Base-by-base conservation (phyloP, 2,113 vertebrate genomes). In the Neotoma lepida region DNA sequence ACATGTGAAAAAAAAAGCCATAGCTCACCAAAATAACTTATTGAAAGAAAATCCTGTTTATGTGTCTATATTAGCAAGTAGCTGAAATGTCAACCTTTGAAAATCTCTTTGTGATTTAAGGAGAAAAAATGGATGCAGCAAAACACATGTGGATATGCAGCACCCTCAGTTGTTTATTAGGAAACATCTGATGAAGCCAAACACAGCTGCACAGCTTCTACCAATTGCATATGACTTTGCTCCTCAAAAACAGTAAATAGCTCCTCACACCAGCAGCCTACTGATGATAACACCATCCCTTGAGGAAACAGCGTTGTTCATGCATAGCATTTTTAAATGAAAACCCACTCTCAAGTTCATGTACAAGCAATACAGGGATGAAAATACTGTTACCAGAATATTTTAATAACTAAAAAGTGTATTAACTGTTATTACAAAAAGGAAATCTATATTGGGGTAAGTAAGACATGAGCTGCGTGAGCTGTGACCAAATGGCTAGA, bases 131-230 rank as follows among this genome's bases (percentile, higher is more conserved):
- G n/a, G 68, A 93, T 87, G 56, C 68, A 33, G 39, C 33, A 95
- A 91, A 94, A 88, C 56, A 91, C 49, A 76, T 87, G 89, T 80
- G 41, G 39, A 80, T 94, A 87, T 88, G 70, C 58, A 95, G 49
- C 56, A 94, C 94, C 87, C 33, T 96, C 90, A 85, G 80, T 74
- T 9, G 12, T 76, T 96, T 96, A 95, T 87, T 56, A n/a, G 78
- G 88, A 92, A 28, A 93, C 89, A 61, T 88, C 33, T 76, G 76
- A 94, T 89, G 85, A 92, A 90, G 70, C 74, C 76, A 95, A 96
- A 96, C 94, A 96, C 93, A 97, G 90, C 94, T 95, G 94, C 86
- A 64, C 58, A 85, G 87, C 41, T 88, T 87, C 51, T 71, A 41
- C 58, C 41, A 85, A 56, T 18, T 64, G 51, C 56, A 73, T 44